phyloP scores from a whole-genome alignment of 2,797 vertebrate genomes.

The Anguilla obscura region DNA sequence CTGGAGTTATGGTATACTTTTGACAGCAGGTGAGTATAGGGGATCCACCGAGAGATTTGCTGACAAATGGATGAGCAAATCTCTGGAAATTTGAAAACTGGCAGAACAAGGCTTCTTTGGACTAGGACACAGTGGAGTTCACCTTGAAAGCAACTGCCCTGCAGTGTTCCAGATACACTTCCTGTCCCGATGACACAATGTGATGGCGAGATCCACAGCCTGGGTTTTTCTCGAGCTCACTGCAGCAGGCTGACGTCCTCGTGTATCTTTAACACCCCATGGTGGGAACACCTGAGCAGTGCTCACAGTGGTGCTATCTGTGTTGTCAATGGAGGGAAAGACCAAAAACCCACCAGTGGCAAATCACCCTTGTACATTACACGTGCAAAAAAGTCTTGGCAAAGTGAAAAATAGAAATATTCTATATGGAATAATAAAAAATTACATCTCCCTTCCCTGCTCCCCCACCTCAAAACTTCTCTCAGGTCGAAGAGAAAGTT shows the following conservation, averaged over 20 bases:
- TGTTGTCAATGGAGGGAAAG: background rate
- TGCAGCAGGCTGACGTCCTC: background rate
- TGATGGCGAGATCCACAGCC: background rate
- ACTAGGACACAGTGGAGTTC: background rate
- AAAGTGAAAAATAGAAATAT: conserved; percentile 89
- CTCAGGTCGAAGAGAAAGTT: conserved; percentile 35
- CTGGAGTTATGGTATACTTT: background rate
- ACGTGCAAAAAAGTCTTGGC: conserved; percentile 80
- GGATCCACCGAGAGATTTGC: background rate
- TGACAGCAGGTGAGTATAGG: background rate
- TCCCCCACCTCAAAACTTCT: conserved; percentile 28
- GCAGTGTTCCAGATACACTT: background rate
- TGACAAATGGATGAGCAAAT: background rate
- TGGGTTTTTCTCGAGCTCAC: background rate
- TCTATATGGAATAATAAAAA: conserved; percentile 75
- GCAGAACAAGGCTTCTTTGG: background rate
- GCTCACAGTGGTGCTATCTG: background rate
- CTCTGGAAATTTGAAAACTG: background rate
- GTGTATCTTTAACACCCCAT: background rate
- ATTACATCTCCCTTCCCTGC: conserved; percentile 54
- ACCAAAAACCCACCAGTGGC: conserved; percentile 54
- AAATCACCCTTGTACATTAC: conserved; percentile 53
- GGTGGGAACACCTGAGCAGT: background rate
- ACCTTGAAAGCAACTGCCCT: background rate
- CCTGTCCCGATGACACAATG: background rate